Base-by-base conservation (phyloP, 2,888 invertebrate genomes). In the Trachelus troglodyta region DNA sequence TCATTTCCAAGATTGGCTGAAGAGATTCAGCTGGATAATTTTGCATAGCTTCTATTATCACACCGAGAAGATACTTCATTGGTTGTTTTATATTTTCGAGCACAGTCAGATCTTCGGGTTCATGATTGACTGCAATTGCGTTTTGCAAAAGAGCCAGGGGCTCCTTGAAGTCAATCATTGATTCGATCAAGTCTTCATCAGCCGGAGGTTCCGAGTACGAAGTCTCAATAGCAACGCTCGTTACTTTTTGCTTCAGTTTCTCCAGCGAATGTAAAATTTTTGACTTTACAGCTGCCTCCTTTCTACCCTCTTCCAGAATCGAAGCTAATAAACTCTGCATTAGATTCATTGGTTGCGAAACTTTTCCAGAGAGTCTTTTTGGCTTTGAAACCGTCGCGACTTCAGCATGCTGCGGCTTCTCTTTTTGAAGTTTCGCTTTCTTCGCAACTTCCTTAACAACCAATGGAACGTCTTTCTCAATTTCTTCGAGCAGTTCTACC, bases 401-500 rank as follows among this genome's bases (percentile, higher is more conserved):
- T 15, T 71, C 31, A 34, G 11, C 76, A 34, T 12, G 74, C 75
- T 31, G 76, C 69, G 34, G 69, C 69, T 40, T 81, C 80, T 68
- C 81, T 77, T 73, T 82, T 81, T 34, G 74, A 23, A 79, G 34
- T 30, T 79, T 69, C 0, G 78, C 79, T 75, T 83, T 86, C 79
- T 88, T 88, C 12, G 85, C 79, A 0, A 85, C 81, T 78, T 87
- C 87, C 78, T 86, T 87, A 0, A 86, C 83, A 9, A 88, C 83
- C 69, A 88, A 37, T 9, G 86, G 81, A 0, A 84, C 79, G 73
- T 88, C 87, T 69, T 86, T 88, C 73, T 88, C 86, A 56, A 90
- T 86, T 68, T 89, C 89, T 77, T 89, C 88, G 6, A 90, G 76
- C n/a, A 90, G 78, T 73, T 88, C 83, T 4, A 89, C 56, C 30